These are phyloP conservation scores for Sphaerophoria rueppellii DNA, from an alignment of 2,888 invertebrate genomes.

Conservation along the genomic window DNA sequence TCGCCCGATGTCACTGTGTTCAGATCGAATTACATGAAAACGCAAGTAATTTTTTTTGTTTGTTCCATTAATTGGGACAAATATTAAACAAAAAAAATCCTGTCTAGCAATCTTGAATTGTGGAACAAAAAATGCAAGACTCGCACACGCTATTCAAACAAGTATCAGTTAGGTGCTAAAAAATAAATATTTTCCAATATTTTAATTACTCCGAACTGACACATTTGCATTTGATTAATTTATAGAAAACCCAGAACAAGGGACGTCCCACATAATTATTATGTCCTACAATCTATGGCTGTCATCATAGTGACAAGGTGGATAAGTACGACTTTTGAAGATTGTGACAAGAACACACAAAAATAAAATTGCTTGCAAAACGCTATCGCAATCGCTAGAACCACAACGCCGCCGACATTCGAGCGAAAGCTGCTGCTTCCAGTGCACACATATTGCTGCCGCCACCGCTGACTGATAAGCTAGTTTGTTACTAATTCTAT, in stretches of 20 bases:
- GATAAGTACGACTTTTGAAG: conserved; percentile 34
- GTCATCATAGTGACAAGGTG: background rate
- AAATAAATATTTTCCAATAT: background rate
- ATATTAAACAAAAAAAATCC: conserved; percentile 36
- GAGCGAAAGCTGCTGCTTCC: conserved; percentile 17
- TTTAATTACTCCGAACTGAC: conserved; percentile 13
- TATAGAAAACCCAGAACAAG: conserved; percentile 31
- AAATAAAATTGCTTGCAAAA: conserved; percentile 24
- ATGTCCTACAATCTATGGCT: conserved; percentile 18
- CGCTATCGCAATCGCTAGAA: conserved; percentile 35
- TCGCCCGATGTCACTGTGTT: conserved; percentile 39
- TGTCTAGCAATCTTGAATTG: conserved; percentile 37
- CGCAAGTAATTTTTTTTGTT: conserved; percentile 7
- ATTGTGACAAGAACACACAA: background rate
- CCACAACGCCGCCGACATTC: background rate
- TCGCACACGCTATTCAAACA: conserved; percentile 18
- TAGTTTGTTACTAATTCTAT: conserved; percentile 27
- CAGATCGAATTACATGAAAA: conserved; percentile 38
- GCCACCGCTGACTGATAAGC: conserved; percentile 38
- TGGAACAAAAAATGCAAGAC: conserved; percentile 22
- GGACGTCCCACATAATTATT: background rate
- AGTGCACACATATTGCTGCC: background rate
- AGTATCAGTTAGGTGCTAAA: conserved; percentile 44
- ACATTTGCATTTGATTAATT: conserved; percentile 39
- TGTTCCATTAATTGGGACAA: conserved; percentile 31